These are phyloP conservation scores for Alligator sinensis DNA, from an alignment of 2,113 vertebrate species.

Conservation along the genomic window DNA sequence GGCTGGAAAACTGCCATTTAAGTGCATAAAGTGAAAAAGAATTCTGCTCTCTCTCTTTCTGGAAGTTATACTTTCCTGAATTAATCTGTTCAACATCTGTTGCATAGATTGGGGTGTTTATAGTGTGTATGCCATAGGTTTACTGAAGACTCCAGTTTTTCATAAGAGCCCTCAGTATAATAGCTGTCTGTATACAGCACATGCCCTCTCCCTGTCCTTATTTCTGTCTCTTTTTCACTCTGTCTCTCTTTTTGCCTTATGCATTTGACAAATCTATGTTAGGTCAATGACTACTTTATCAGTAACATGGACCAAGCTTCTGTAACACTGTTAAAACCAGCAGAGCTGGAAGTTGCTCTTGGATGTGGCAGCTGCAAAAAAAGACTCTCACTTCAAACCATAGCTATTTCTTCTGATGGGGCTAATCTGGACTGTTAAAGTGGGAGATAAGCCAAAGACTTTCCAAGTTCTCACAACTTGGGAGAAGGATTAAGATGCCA, in stretches of 20 bases:
- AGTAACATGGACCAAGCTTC: not conserved
- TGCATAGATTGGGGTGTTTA: not conserved
- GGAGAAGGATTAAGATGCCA: not conserved
- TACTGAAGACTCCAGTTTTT: rapidly evolving
- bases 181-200: not conserved
- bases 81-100: slow-evolving; percentile 15
- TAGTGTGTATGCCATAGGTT: not conserved
- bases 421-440: not conserved
- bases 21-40: too few relatives aligned
- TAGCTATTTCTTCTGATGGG: not conserved
- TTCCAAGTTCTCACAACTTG: not conserved
- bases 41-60: not conserved
- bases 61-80: not conserved
- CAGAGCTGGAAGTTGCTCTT: not conserved
- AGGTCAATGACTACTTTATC: rapidly evolving
- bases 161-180: not conserved
- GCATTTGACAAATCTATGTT: rapidly evolving
- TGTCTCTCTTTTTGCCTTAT: rapidly evolving
- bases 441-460: not conserved
- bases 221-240: not conserved
- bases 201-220: rapidly evolving
- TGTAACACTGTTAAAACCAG: rapidly evolving
- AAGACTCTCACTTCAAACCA: not conserved
- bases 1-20: too few relatives aligned
- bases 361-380: not conserved